Evolutionary conservation across 2,888 invertebrate genomes (phyloP).

Genomic region (Cheilosia urbana): DNA sequence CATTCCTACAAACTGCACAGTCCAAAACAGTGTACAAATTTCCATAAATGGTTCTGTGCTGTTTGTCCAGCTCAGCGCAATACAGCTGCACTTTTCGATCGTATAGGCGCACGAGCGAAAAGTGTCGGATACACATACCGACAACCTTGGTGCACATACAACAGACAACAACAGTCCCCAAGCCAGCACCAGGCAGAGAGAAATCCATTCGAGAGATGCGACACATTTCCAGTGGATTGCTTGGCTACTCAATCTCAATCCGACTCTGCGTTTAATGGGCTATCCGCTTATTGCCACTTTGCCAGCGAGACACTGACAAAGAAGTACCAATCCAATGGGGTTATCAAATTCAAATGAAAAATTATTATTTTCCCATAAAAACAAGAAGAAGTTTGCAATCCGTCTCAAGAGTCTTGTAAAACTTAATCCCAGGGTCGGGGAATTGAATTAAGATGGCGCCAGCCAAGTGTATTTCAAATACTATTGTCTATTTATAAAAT

Average conservation of each 20-base stretch:
- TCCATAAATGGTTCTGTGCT: slow-evolving; percentile 64
- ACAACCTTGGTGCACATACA: slow-evolving; percentile 47
- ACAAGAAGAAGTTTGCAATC: slow-evolving; percentile 51
- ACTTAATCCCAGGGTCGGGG: slow-evolving; percentile 50
- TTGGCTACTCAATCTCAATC: slow-evolving; percentile 49
- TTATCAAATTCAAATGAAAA: slow-evolving; percentile 61
- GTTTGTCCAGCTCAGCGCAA: slow-evolving; percentile 65
- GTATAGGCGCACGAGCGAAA: slow-evolving; percentile 16
- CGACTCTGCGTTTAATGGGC: slow-evolving; percentile 39
- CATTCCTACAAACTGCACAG: slow-evolving; percentile 63
- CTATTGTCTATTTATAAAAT: slow-evolving; percentile 25
- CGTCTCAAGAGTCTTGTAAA: slow-evolving; percentile 40
- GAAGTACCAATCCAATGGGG: slow-evolving; percentile 17
- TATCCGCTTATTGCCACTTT: slow-evolving; percentile 34
- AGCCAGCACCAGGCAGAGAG: slow-evolving; percentile 9
- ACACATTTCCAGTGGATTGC: slow-evolving; percentile 41
- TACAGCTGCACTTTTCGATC: slow-evolving; percentile 7
- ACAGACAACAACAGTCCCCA: neutral
- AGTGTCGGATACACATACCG: slow-evolving; percentile 31
- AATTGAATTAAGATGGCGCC: slow-evolving; percentile 58
- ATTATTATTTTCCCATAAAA: slow-evolving; percentile 47
- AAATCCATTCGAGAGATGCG: slow-evolving; percentile 38
- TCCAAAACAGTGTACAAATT: slow-evolving; percentile 66
- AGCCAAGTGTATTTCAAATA: slow-evolving; percentile 31
- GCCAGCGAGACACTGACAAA: slow-evolving; percentile 10